Conservation (phyloP, 1,140 invertebrate species). For the Formica selysi region DNA sequence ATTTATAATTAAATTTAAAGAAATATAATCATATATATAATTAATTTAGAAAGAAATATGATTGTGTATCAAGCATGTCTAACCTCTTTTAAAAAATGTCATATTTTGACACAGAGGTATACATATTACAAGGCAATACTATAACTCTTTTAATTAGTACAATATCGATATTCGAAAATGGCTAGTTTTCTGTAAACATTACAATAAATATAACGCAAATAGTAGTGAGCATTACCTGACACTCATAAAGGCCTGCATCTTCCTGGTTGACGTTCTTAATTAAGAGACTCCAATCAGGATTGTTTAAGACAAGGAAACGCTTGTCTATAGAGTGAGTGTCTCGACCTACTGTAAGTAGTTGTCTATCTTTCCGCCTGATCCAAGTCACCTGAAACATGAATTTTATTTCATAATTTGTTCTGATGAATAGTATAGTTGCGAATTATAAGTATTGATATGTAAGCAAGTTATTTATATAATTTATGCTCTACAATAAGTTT, state of each 20-base stretch:
- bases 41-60: no score
- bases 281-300: conserved; percentile 91
- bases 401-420: conserved; percentile 9
- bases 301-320: conserved; percentile 91
- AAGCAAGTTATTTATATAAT: not conserved
- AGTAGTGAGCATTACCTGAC: conserved; percentile 87
- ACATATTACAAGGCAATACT: not conserved
- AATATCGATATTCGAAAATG: not conserved
- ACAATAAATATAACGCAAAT: no score
- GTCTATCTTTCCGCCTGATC: conserved; percentile 90
- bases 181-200: not conserved
- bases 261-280: conserved; percentile 90
- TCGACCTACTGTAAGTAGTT: conserved; percentile 91
- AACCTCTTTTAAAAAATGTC: not conserved
- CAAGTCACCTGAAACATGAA: conserved; percentile 89
- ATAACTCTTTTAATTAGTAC: not conserved
- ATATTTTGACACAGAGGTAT: not conserved
- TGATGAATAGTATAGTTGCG: not conserved
- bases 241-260: conserved; percentile 93
- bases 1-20: not conserved
- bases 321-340: conserved; percentile 91
- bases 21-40: not conserved
- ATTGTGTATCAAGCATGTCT: not conserved
- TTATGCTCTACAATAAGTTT: not conserved
- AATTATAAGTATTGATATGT: no score